These are phyloP conservation scores for Ammospiza maritima DNA, from an alignment of 2,797 vertebrate genomes.

Conservation along the genomic window DNA sequence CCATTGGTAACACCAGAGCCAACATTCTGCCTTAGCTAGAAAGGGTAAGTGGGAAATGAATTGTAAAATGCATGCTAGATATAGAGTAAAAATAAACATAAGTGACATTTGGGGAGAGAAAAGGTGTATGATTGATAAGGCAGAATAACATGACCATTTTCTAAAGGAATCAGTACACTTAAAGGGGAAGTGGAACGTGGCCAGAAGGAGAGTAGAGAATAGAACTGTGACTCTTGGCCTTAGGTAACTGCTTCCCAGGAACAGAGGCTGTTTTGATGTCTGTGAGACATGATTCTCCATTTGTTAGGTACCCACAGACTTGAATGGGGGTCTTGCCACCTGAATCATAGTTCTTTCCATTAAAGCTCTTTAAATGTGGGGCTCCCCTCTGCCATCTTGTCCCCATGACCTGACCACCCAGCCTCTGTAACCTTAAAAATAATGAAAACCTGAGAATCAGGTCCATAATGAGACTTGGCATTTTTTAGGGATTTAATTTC, in stretches of 20 bases:
- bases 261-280: neutral
- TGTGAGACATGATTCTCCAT: neutral
- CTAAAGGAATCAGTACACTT: slow-evolving; percentile 32
- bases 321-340: neutral
- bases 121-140: neutral
- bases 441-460: neutral
- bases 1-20: slow-evolving; percentile 42
- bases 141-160: slow-evolving; percentile 20
- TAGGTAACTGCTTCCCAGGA: neutral
- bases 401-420: neutral
- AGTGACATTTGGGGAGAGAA: neutral
- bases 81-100: slow-evolving; percentile 36
- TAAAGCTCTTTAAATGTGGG: neutral
- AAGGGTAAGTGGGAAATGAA: slow-evolving; percentile 51
- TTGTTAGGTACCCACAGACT: neutral
- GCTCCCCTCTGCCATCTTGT: neutral
- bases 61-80: slow-evolving; percentile 66
- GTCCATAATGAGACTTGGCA: neutral
- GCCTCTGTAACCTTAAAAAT: neutral
- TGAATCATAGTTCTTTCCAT: neutral
- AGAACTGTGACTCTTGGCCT: neutral
- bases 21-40: slow-evolving; percentile 62
- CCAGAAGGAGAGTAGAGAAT: neutral
- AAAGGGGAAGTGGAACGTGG: neutral
- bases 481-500: neutral